Evolutionary conservation across 37 sponge, comb jelly and placozoan species (phyloP), one percentile per base, ranked within the genome.

Genomic region (Theonella swinhoei): DNA sequence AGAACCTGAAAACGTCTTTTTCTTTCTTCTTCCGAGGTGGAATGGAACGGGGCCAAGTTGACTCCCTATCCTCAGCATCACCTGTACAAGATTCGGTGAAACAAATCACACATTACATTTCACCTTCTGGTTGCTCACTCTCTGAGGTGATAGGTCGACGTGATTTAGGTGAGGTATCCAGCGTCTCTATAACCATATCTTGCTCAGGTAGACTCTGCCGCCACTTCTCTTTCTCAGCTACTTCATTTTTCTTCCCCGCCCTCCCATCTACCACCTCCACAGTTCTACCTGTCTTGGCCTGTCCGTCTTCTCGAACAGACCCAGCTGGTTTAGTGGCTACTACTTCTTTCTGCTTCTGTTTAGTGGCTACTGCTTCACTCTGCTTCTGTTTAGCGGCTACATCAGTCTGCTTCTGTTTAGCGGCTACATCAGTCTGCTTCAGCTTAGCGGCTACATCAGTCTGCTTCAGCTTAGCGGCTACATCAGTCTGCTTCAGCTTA

Each of bases 1-100:
- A 47, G 14, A 76, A 68, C 72, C 81, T 80, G 72, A 90, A 90
- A 3, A 90, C 91, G 60, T 80, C 81, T 42, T 70, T 79, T 70
- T 78, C 68, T 20, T 83, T 77, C 42, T 78, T 86, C 39, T 72
- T 78, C 64, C 71, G 70, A 17, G 88, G 82, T 8, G 77, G 23
- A 25, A 17, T 20, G 41, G 54, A 24, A 0, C 65, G 26, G 0
- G 76, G 39, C 88, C 88, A 88, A 1, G 59, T 62, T 1, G 64
- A 39, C 8, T 58, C 81, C 14, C 14, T 47, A 14, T 47, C 54
- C 54, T 7, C 7, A 14, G 54, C 54, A 7, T 47, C 54, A 47
- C 54, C 54, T 47, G 54, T 47, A 14, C n/a, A n/a, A n/a, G n/a
- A n/a, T n/a, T n/a, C n/a, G n/a, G n/a, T n/a, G n/a, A n/a, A n/a